Evolutionary conservation across 2,888 invertebrate species (phyloP).

Genomic region (Hydrotaea diabolus): DNA sequence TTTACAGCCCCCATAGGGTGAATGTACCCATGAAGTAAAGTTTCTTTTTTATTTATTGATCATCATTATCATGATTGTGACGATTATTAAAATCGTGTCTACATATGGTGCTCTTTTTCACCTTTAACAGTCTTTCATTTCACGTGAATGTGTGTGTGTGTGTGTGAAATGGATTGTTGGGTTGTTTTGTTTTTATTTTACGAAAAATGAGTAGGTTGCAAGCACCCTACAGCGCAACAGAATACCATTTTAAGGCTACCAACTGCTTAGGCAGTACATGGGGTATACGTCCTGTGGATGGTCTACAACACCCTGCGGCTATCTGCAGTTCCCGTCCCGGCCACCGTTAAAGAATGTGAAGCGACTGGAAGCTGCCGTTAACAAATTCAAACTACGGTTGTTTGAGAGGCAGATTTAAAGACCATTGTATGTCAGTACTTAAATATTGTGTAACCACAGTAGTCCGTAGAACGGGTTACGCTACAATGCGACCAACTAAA

Average conservation of each 20-base stretch:
- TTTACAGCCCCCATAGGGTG: not conserved
- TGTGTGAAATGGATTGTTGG: not conserved
- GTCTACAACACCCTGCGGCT: too few relatives aligned
- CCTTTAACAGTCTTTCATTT: not conserved
- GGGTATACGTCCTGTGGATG: too few relatives aligned
- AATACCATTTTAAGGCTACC: not conserved
- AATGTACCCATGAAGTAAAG: constrained; percentile 20
- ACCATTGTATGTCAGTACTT: too few relatives aligned
- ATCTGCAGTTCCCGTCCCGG: too few relatives aligned
- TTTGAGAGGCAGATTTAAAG: too few relatives aligned
- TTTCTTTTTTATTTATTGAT: constrained; percentile 35
- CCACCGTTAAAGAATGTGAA: too few relatives aligned
- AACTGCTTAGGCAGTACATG: too few relatives aligned
- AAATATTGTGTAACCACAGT: too few relatives aligned
- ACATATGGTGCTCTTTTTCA: constrained; percentile 20
- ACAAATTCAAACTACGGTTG: too few relatives aligned
- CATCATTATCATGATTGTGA: constrained; percentile 47
- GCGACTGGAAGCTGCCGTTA: too few relatives aligned
- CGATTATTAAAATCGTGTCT: constrained; percentile 43
- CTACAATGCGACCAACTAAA: too few relatives aligned
- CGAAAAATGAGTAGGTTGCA: constrained; percentile 14
- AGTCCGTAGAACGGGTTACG: too few relatives aligned
- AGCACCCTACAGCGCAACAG: not conserved
- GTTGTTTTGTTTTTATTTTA: not conserved
- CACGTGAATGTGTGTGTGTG: not conserved